Conservation (phyloP, 2,888 invertebrate genomes). For the Zygothrica quintamaculata region DNA sequence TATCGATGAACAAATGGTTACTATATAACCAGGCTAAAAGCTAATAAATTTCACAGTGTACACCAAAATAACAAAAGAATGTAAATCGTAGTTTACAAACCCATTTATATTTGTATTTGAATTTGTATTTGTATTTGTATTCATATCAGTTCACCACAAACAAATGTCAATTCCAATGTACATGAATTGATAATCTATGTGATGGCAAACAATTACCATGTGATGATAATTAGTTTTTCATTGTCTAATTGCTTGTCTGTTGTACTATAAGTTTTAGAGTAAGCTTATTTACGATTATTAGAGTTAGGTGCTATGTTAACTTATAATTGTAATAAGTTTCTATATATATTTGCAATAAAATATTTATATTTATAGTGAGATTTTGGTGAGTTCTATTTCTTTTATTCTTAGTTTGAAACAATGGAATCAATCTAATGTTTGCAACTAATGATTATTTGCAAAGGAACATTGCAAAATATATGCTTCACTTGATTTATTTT, state of each 20-base stretch:
- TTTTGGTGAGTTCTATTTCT: too few relatives aligned
- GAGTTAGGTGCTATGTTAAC: too few relatives aligned
- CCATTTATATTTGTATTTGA: not conserved
- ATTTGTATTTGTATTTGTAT: not conserved
- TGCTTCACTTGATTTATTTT: too few relatives aligned
- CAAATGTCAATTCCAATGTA: conserved; percentile 1
- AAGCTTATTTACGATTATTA: too few relatives aligned
- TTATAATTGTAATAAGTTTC: too few relatives aligned
- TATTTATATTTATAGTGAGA: too few relatives aligned
- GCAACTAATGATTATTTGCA: too few relatives aligned
- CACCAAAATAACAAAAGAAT: not conserved
- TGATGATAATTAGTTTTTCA: not conserved
- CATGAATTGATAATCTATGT: conserved; percentile 12
- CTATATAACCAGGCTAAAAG: conserved; percentile 3
- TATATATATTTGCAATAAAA: too few relatives aligned
- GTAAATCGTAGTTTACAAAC: not conserved
- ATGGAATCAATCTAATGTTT: too few relatives aligned
- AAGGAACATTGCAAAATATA: too few relatives aligned
- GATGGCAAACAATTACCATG: not conserved
- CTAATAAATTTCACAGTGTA: not conserved
- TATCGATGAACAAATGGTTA: not conserved
- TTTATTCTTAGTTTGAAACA: too few relatives aligned
- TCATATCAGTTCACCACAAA: not conserved
- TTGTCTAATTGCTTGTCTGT: not conserved
- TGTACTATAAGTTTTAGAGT: too few relatives aligned